These are phyloP conservation scores for Notodonta ziczac DNA, from an alignment of 2,888 invertebrate genomes.

Conservation along the genomic window DNA sequence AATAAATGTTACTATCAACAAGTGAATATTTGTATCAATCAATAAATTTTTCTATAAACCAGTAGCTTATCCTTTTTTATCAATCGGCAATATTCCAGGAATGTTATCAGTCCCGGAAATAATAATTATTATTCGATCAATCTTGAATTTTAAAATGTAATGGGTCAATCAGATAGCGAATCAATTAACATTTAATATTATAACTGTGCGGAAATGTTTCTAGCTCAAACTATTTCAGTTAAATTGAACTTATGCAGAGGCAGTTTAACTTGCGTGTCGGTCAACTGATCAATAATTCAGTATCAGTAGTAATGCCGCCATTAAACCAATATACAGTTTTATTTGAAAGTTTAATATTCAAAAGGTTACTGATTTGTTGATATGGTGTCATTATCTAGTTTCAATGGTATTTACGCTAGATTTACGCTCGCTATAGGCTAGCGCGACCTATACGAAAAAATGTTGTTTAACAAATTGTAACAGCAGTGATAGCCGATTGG, in stretches of 20 bases:
- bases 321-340: background rate
- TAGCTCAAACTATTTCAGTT: constrained; percentile 32
- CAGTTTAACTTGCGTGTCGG: constrained; percentile 33
- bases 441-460: too few species aligned
- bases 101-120: background rate
- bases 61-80: background rate
- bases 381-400: too few species aligned
- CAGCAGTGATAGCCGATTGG: too few species aligned
- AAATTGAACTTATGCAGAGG: constrained; percentile 22
- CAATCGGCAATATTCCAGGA: too few species aligned
- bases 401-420: too few species aligned
- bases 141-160: too few species aligned
- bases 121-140: background rate
- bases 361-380: too few species aligned
- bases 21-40: background rate
- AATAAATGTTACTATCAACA: constrained; percentile 11
- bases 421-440: too few species aligned
- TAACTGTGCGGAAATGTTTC: constrained; percentile 19
- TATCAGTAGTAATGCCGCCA: constrained; percentile 8
- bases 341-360: background rate
- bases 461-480: too few species aligned
- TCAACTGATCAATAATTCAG: constrained; percentile 39
- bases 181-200: background rate
- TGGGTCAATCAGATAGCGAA: background rate
- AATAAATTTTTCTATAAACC: constrained; percentile 10